Evolutionary conservation across 2,888 invertebrate species (phyloP).

Genomic region (Fragum whitleyi): DNA sequence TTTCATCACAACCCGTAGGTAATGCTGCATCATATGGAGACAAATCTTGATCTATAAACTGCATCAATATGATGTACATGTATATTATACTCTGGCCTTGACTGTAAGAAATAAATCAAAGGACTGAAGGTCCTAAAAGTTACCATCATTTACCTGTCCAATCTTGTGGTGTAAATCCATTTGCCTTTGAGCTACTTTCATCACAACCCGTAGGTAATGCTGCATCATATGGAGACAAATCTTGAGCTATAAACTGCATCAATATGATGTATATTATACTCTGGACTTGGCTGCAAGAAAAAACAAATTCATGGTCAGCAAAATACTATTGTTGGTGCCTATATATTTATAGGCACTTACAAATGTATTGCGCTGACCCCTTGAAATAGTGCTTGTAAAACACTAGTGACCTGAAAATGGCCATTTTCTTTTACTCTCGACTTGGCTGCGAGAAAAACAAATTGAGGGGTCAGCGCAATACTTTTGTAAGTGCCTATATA

Average conservation of each 20-base stretch:
- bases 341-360: too few species aligned
- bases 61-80: constrained; percentile 78
- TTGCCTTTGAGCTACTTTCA: constrained; percentile 56
- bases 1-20: constrained; percentile 71
- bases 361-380: too few species aligned
- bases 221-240: constrained; percentile 68
- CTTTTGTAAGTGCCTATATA: too few species aligned
- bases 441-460: too few species aligned
- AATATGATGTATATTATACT: constrained; percentile 80
- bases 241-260: constrained; percentile 78
- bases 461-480: too few species aligned
- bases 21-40: constrained; percentile 62
- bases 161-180: constrained; percentile 77
- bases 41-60: constrained; percentile 77
- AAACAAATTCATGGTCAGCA: not conserved
- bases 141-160: constrained; percentile 81
- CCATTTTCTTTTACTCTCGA: too few species aligned
- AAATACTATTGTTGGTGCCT: too few species aligned
- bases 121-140: too few species aligned
- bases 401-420: too few species aligned
- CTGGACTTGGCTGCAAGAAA: constrained; percentile 79
- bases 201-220: constrained; percentile 70
- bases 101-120: constrained; percentile 67
- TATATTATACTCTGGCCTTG: constrained; percentile 83
- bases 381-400: too few species aligned